Conservation (phyloP, 2,113 vertebrate genomes). For the Lonchura striata region DNA sequence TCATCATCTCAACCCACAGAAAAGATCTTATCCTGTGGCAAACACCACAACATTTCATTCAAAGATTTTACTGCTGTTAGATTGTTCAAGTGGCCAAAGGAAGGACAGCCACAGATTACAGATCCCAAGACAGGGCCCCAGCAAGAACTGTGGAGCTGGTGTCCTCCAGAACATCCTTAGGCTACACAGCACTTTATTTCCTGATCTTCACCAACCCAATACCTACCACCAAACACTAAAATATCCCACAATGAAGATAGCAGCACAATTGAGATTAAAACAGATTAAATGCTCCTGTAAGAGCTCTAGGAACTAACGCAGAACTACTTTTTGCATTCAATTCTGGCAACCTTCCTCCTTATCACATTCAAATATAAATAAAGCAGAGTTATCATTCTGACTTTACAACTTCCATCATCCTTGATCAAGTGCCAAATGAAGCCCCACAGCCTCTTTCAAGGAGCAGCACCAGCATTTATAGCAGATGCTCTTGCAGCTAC, state of each 20-base stretch:
- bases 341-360: neutral
- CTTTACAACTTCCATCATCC: neutral
- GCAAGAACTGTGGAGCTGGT: neutral
- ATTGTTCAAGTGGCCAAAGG: neutral
- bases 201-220: neutral
- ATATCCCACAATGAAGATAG: neutral
- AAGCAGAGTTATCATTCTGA: neutral
- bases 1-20: neutral
- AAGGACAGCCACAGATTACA: neutral
- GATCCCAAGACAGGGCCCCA: neutral
- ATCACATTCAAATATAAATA: neutral
- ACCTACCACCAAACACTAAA: neutral
- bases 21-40: neutral
- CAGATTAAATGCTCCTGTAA: neutral
- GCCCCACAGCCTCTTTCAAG: slow-evolving; percentile 28
- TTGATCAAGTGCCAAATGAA: slow-evolving; percentile 31
- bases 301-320: neutral
- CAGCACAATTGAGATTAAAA: neutral
- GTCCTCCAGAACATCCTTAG: neutral
- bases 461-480: slow-evolving; percentile 9
- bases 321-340: neutral
- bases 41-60: fast-evolving
- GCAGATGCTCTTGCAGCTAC: slow-evolving; percentile 52
- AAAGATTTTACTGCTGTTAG: neutral
- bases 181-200: neutral